phyloP scores from a whole-genome alignment of 2,113 vertebrate species.

The Poecile atricapillus region DNA sequence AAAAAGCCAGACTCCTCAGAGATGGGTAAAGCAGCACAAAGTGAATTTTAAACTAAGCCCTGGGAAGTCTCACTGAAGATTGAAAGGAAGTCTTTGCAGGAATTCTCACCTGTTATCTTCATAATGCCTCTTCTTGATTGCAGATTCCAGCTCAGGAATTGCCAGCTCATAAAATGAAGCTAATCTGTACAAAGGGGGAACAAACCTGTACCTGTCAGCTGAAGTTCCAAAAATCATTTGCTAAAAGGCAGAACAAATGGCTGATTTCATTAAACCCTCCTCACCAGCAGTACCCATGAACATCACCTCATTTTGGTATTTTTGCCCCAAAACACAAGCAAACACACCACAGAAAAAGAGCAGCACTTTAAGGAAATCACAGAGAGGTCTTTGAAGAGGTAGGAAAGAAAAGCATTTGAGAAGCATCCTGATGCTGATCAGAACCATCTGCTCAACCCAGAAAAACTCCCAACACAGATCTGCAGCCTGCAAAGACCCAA shows the following conservation, averaged over 20 bases:
- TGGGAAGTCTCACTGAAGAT: neutral
- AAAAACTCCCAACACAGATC: neutral
- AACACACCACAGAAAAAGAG: neutral
- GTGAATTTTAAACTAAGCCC: neutral
- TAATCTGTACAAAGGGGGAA: slow-evolving; percentile 72
- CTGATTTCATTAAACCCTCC: neutral
- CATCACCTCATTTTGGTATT: neutral
- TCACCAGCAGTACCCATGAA: neutral
- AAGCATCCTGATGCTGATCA: neutral
- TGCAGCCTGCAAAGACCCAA: neutral
- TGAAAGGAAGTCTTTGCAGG: neutral
- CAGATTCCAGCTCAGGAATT: slow-evolving; percentile 89
- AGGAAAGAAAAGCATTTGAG: neutral
- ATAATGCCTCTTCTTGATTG: slow-evolving; percentile 84
- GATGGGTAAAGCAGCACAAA: neutral
- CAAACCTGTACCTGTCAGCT: neutral
- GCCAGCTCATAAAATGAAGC: slow-evolving; percentile 87
- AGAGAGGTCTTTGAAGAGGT: neutral
- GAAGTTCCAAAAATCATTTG: neutral
- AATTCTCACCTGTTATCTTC: slow-evolving; percentile 80
- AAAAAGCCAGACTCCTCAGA: neutral
- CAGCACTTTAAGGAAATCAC: neutral
- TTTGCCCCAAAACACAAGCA: neutral
- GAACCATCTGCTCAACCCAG: neutral
- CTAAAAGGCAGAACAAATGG: neutral